phyloP scores from a whole-genome alignment of 1,140 invertebrate genomes.

The Lepidurus packardi region DNA sequence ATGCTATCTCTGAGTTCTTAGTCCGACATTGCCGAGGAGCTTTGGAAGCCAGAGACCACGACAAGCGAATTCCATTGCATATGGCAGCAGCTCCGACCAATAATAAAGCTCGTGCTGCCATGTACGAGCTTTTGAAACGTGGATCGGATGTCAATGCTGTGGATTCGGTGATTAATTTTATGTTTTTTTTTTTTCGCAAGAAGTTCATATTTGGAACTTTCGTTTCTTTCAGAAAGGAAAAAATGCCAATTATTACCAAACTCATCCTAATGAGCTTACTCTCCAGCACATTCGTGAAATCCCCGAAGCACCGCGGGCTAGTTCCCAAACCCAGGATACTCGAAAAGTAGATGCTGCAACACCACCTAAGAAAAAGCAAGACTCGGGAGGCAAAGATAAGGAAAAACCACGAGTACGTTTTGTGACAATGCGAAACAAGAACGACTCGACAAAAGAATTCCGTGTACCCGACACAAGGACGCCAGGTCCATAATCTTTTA shows the following conservation, averaged over 20 bases:
- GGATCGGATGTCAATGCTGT: slow-evolving; percentile 71
- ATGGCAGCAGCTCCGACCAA: slow-evolving; percentile 71
- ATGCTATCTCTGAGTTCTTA: slow-evolving; percentile 66
- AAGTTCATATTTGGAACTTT: slow-evolving; percentile 13
- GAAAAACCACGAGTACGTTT: neutral
- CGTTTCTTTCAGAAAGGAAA: slow-evolving; percentile 66
- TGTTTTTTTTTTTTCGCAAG: slow-evolving; percentile 23
- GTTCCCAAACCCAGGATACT: slow-evolving; percentile 43
- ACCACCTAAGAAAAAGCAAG: slow-evolving; percentile 1
- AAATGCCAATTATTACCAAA: slow-evolving; percentile 68
- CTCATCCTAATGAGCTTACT: slow-evolving; percentile 60
- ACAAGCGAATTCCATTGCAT: slow-evolving; percentile 84
- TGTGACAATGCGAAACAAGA: neutral
- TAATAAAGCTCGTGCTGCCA: slow-evolving; percentile 57
- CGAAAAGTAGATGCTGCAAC: slow-evolving; percentile 1
- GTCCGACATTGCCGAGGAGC: slow-evolving; percentile 59
- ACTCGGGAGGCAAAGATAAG: slow-evolving; percentile 39
- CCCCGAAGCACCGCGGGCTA: slow-evolving; percentile 70
- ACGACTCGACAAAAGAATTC: too few species aligned
- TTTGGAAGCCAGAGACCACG: slow-evolving; percentile 62
- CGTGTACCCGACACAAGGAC: too few species aligned
- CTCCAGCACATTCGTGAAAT: slow-evolving; percentile 56
- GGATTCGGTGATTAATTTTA: slow-evolving; percentile 66
- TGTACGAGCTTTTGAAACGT: slow-evolving; percentile 63
- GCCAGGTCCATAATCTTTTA: too few species aligned